A percentile compares a stretch with the other conserved stretches of the same genome.
phyloP scores from a whole-genome alignment of 2,113 vertebrate species.

The pig (Sus scrofa) region T2T-Sscrofa CM000817.6:129110501-129111000 shows the following conservation, averaged over 20 bases:
- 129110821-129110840: slow-evolving; percentile 53
- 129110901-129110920: slow-evolving; percentile 69
- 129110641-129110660: slow-evolving; percentile 87
- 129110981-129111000: slow-evolving; percentile 45
- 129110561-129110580: slow-evolving; percentile 93
- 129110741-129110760: slow-evolving; percentile 81
- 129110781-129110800: slow-evolving; percentile 74
- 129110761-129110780: slow-evolving; percentile 84
- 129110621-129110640: slow-evolving; percentile 88
- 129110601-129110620: slow-evolving; percentile 89
- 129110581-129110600: slow-evolving; percentile 92
- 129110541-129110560: slow-evolving; percentile 92
- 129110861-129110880: slow-evolving; percentile 61
- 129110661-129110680: slow-evolving; percentile 86
- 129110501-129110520: slow-evolving; percentile 89
- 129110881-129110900: slow-evolving; percentile 73
- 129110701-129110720: slow-evolving; percentile 83
- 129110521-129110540: slow-evolving; percentile 90
- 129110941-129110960: slow-evolving; percentile 62
- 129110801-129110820: slow-evolving; percentile 62
- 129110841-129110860: slow-evolving; percentile 18
- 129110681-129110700: slow-evolving; percentile 84
- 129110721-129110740: slow-evolving; percentile 86
- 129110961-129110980: slow-evolving; percentile 53
- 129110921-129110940: slow-evolving; percentile 65